These are phyloP conservation scores for Lepisosteus osseus DNA, from an alignment of 2,113 vertebrate genomes.

Conservation along the genomic window DNA sequence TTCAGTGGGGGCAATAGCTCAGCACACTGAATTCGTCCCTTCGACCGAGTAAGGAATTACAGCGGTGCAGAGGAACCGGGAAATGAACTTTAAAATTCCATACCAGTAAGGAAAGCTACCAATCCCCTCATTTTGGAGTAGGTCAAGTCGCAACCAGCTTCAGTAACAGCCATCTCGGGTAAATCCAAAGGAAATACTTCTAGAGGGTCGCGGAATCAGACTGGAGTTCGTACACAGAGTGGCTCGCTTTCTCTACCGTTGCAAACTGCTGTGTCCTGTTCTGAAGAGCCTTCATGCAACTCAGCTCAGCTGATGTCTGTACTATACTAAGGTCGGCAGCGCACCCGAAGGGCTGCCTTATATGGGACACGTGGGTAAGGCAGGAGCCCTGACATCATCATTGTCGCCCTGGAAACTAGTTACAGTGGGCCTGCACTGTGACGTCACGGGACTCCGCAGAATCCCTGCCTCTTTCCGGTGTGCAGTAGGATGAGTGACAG, in stretches of 20 bases:
- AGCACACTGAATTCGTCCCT: no score
- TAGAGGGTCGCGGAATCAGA: background rate
- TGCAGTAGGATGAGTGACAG: background rate
- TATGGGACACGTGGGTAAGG: conserved; percentile 32
- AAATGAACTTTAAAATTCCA: background rate
- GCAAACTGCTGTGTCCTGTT: background rate
- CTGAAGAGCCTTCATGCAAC: background rate
- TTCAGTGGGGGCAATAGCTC: no score
- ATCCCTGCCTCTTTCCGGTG: background rate
- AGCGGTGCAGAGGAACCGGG: no score
- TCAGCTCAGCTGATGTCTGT: background rate
- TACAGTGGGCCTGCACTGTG: background rate
- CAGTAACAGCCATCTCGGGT: conserved; percentile 47
- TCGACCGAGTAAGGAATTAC: no score
- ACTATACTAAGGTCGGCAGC: conserved; percentile 3
- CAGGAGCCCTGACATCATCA: conserved; percentile 28
- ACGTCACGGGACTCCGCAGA: conserved; percentile 16
- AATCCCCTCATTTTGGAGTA: conserved; percentile 62
- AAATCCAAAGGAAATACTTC: accelerated
- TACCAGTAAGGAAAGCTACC: conserved; percentile 63
- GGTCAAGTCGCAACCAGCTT: conserved; percentile 43
- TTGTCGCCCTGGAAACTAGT: conserved; percentile 20
- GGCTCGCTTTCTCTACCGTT: background rate
- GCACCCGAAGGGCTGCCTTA: conserved; percentile 29
- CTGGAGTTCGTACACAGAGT: background rate